A percentile compares a stretch with the other conserved stretches of the same genome.
phyloP scores from a whole-genome alignment of 1,140 invertebrate species.

The Trichogramma pretiosum region DNA sequence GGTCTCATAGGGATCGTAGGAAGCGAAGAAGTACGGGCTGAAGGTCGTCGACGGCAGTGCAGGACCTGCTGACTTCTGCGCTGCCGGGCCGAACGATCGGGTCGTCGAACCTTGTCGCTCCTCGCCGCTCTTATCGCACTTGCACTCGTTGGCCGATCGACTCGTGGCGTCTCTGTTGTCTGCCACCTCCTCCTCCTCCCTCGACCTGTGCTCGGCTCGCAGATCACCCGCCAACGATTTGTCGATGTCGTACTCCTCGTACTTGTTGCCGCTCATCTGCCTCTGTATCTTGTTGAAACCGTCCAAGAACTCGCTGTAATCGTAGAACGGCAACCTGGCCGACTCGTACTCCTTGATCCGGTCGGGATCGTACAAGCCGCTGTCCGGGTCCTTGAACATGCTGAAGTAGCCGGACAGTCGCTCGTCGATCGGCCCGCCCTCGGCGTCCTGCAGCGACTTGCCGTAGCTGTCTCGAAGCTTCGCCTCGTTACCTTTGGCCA shows the following conservation, averaged over 20 bases:
- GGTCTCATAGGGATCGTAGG: background rate
- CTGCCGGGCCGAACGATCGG: background rate
- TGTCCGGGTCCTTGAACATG: slow-evolving; percentile 24
- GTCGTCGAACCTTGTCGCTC: background rate
- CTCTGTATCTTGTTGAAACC: slow-evolving; percentile 11
- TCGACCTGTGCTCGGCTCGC: background rate
- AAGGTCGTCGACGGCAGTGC: background rate
- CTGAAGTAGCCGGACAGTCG: slow-evolving; percentile 28
- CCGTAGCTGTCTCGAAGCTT: slow-evolving; percentile 27
- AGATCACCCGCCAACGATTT: no score
- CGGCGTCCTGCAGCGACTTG: slow-evolving; percentile 22
- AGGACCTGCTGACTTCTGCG: background rate
- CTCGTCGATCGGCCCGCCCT: slow-evolving; percentile 23
- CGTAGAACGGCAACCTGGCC: background rate
- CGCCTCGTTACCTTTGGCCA: background rate
- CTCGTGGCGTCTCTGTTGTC: background rate
- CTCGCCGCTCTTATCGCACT: background rate
- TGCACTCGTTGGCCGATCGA: slow-evolving; percentile 2
- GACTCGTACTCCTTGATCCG: slow-evolving; percentile 10
- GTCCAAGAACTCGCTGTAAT: background rate
- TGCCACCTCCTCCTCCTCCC: no score
- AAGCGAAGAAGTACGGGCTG: background rate
- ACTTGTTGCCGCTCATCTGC: slow-evolving; percentile 17
- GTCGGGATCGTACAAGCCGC: slow-evolving; percentile 21
- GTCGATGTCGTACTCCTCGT: slow-evolving; percentile 21